Evolutionary conservation across 2,797 vertebrate species (phyloP), one percentile per base, ranked within the genome.

Genomic region (Lophius americanus): DNA sequence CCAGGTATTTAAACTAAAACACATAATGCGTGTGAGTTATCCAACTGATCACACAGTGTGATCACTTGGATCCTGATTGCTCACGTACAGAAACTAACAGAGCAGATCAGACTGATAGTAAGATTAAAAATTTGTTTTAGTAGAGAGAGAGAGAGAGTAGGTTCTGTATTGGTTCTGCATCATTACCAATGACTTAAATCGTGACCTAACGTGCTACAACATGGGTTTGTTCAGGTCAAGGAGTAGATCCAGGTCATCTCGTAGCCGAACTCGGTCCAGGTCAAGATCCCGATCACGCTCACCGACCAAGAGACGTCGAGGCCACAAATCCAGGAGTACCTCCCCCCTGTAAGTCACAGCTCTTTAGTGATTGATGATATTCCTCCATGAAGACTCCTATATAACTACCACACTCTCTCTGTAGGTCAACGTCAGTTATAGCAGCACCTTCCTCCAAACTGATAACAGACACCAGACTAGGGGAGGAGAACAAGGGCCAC

Each of bases 401-500:
- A 53, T 64, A 3, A 47, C 9, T 7, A 10, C 3, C 4, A 46
- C 13, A 59, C 12, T 2, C 6, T 60, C 23, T 47, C 35, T 39
- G 2, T 70, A 94, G 94, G 49, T 78, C 96, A 61, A 89, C 90
- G 1, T 76, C 89, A 42, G 75, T 6, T 67, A 86, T 66, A 92
- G 96, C 95, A 7, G 88, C 92, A 11, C 87, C 90, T 36, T 86
- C 95, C 9, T 89, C 94, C 14, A 92, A 94, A 76, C 76, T 89
- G 12, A 43, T 93, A 51, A 63, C 85, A 4, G 97, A 97, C 51
- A 87, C 85, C 0, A 91, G 96, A 71, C 93, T 99, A 2, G 97
- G 97, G 32, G 98, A 99, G 66, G 97, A 99, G 85, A 99, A 99
- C 81, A 98, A 98, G 85, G 98, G 98, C 14, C 98, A 99, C 81